Percentiles rank a stretch among this genome's conserved stretches.
phyloP scores from a whole-genome alignment of 2,113 vertebrate species.

The Ailuropoda melanoleuca region DNA sequence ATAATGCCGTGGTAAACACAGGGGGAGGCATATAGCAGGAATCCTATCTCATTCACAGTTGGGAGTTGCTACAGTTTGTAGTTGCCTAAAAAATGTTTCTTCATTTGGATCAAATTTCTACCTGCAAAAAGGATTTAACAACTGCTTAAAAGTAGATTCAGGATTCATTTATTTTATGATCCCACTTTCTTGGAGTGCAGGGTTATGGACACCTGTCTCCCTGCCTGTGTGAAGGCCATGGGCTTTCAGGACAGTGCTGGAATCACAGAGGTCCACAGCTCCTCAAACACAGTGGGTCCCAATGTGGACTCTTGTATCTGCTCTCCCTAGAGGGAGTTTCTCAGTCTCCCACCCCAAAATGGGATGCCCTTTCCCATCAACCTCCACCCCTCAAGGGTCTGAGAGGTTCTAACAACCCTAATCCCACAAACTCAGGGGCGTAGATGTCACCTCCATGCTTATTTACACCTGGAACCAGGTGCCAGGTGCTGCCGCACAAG shows the following conservation, averaged over 20 bases:
- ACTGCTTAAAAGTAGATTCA: not conserved
- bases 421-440: not conserved
- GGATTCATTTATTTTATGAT: not conserved
- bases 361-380: not conserved
- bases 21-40: not conserved
- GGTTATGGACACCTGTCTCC: not conserved
- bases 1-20: not conserved
- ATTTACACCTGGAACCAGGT: not conserved
- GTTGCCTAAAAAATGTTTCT: not conserved
- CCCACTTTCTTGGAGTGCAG: not conserved
- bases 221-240: not conserved
- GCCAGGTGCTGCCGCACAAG: not conserved
- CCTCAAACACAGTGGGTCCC: not conserved
- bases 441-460: not conserved
- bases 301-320: not conserved
- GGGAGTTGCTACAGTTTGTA: not conserved
- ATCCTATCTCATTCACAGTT: not conserved
- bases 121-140: not conserved
- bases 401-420: not conserved
- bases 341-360: not conserved
- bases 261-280: not conserved
- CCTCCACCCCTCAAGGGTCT: not conserved
- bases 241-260: not conserved
- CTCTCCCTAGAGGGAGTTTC: not conserved
- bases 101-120: not conserved